A percentile compares a stretch with the other conserved stretches of the same genome.
Evolutionary conservation across 2,797 vertebrate genomes (phyloP).

Genomic region (Alectoris magna): DNA sequence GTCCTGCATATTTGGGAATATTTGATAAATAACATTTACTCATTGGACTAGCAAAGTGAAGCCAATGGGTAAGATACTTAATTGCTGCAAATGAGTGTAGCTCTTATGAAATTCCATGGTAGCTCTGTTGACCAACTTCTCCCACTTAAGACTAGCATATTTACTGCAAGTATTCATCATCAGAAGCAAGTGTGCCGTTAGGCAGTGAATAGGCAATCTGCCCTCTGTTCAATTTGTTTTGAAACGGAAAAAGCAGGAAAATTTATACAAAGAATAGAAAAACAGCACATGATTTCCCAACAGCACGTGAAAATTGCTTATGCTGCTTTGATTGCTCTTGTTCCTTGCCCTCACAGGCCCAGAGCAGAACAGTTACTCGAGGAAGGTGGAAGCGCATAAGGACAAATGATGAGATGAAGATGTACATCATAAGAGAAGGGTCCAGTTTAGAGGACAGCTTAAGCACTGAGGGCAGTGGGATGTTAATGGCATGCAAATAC

Average conservation of each 20-base stretch:
- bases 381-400: not conserved
- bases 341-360: not conserved
- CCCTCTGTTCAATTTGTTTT: not conserved
- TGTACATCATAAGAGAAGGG: not conserved
- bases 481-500: not conserved
- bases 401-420: not conserved
- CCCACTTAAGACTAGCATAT: not conserved
- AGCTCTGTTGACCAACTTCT: not conserved
- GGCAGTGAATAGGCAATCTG: not conserved
- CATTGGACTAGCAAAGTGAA: not conserved
- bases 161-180: not conserved
- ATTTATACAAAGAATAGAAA: not conserved
- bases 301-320: not conserved
- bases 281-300: not conserved
- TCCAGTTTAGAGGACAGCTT: not conserved
- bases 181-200: not conserved
- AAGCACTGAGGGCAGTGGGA: not conserved
- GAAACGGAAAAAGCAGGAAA: constrained; percentile 14
- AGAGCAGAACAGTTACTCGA: not conserved
- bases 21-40: not conserved
- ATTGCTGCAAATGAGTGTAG: not conserved
- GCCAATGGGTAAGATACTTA: not conserved
- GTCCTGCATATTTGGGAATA: not conserved
- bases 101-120: not conserved
- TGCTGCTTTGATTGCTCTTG: not conserved